Percentiles rank a stretch among this genome's conserved stretches.
Conservation (phyloP, 2,113 vertebrate species). For the Puffinus mauretanicus region DNA sequence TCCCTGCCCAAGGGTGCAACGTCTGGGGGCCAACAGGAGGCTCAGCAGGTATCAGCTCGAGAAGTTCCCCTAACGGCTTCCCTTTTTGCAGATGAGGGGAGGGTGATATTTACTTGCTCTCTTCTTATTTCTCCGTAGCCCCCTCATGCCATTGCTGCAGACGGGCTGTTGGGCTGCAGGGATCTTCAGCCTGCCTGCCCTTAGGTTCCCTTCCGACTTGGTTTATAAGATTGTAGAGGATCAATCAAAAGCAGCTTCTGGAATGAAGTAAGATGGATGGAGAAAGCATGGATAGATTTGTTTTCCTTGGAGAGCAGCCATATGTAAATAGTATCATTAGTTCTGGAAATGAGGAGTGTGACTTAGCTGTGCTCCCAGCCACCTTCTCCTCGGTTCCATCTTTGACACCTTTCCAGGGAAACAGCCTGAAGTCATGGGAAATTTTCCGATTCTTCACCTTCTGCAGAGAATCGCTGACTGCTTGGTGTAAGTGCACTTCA, state of each 20-base stretch:
- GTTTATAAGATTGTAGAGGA: neutral
- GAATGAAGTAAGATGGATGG: neutral
- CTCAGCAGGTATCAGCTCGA: neutral
- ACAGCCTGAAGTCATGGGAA: constrained; percentile 12
- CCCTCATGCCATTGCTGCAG: neutral
- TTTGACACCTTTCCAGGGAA: constrained; percentile 42
- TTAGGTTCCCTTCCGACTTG: neutral
- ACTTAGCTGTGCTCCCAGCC: neutral
- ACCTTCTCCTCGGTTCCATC: neutral
- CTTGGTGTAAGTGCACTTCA: neutral
- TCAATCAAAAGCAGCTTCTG: constrained; percentile 5
- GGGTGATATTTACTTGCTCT: neutral
- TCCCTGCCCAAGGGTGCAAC: neutral
- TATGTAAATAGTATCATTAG: neutral
- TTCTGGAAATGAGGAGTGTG: constrained; percentile 5
- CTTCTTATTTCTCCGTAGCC: neutral
- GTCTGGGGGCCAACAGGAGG: neutral
- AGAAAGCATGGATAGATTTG: neutral
- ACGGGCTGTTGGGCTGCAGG: neutral
- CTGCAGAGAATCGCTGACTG: neutral
- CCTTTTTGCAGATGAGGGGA: neutral
- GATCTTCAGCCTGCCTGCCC: neutral
- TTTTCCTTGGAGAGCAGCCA: constrained; percentile 25
- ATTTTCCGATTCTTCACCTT: neutral
- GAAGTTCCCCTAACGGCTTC: neutral